Evolutionary conservation across 2,797 vertebrate species (phyloP), one percentile per base, ranked within the genome.

Genomic region (Propithecus perrieri): DNA sequence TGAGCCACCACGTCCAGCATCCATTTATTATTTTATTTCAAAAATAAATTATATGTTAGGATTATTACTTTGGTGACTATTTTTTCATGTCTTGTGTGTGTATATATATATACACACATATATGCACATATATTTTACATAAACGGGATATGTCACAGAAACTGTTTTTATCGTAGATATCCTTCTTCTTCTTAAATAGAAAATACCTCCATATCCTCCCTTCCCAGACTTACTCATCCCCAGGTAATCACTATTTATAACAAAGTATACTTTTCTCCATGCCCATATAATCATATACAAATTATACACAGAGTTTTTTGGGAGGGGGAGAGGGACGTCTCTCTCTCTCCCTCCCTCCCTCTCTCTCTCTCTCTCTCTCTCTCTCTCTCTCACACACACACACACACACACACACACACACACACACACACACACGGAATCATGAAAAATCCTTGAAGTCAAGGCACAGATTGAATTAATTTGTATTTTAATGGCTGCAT

Each of bases 401-500:
- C 50, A 50, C 50, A 20, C 50, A 10, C 15, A 30, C 5, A 46
- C 11, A 72, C 30, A 93, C 35, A 83, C 10, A 46, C 7, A 85
- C 26, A 74, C 9, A 41, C 30, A 41, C 20, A n/a, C 18, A 86
- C 13, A 76, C 5, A 80, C 48, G n/a, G 14, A 89, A 90, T 33
- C 22, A 30, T 43, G 48, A 81, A 90, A 92, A 63, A 41, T 61
- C 50, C 75, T 80, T 89, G 57, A 91, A 81, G 33, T 88, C 55
- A 95, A 79, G 35, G 74, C 74, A 89, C 10, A 74, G 48, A 87
- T 61, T 12, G 65, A 83, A 91, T 38, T 87, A 50, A 81, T 57
- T 85, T 87, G 76, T 91, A 83, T 95, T 94, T 94, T 53, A 95
- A 87, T 79, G 13, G 57, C 13, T 57, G 22, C 17, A 38, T 81